These are phyloP conservation scores for Buteo buteo DNA, from an alignment of 2,113 vertebrate species.

Conservation along the genomic window DNA sequence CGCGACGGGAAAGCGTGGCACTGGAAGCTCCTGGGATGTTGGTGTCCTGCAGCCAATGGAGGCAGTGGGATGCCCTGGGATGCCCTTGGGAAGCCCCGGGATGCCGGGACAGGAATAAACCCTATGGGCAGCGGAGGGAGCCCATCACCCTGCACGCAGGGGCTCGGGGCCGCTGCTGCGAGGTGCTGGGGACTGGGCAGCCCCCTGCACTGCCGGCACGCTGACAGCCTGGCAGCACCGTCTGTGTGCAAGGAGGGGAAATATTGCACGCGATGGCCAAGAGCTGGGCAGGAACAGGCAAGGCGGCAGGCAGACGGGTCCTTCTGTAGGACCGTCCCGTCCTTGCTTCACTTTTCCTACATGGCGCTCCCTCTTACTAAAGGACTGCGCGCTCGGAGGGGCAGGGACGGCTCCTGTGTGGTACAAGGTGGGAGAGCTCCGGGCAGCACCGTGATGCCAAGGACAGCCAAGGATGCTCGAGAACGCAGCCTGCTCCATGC, in stretches of 20 bases:
- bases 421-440: background rate
- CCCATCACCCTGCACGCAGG: too few species aligned
- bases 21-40: rapidly evolving
- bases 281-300: background rate
- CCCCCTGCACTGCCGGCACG: background rate
- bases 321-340: background rate
- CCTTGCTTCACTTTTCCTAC: background rate
- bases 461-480: too few species aligned
- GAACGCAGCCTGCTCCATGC: rapidly evolving
- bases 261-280: rapidly evolving
- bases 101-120: background rate
- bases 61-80: background rate
- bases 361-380: too few species aligned
- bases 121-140: rapidly evolving
- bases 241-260: background rate
- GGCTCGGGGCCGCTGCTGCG: background rate
- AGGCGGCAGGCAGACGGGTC: background rate
- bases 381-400: rapidly evolving
- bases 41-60: background rate
- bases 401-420: background rate
- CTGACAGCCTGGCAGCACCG: background rate
- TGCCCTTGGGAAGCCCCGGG: too few species aligned
- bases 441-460: background rate
- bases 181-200: background rate
- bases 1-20: too few species aligned